A percentile compares a stretch with the other conserved stretches of the same genome.
Evolutionary conservation across 2,888 invertebrate genomes (phyloP).

Genomic region (Zhuqinia jingwanae): DNA sequence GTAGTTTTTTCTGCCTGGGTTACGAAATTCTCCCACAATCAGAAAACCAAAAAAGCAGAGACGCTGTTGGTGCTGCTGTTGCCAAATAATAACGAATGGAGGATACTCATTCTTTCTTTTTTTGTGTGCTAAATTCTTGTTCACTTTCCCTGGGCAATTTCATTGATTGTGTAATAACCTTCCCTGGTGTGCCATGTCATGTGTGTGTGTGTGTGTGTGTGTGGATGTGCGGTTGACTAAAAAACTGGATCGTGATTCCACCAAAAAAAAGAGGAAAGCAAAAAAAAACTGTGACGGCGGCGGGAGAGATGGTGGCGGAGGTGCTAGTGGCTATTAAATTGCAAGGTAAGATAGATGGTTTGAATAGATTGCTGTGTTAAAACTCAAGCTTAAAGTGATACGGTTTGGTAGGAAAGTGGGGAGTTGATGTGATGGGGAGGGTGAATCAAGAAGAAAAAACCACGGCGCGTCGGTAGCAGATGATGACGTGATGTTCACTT

Average conservation of each 20-base stretch:
- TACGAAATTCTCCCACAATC: constrained; percentile 12
- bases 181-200: no score
- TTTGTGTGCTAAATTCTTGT: constrained; percentile 11
- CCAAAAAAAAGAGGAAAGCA: background rate
- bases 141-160: constrained; percentile 26
- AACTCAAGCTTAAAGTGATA: constrained; percentile 9
- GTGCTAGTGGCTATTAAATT: background rate
- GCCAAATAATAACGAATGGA: constrained; percentile 8
- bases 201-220: background rate
- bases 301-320: no score
- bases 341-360: background rate
- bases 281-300: no score
- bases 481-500: constrained; percentile 5
- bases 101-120: background rate
- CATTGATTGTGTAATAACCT: constrained; percentile 34
- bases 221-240: background rate
- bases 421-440: no score
- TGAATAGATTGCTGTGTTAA: constrained; percentile 2
- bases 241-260: background rate
- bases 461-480: background rate
- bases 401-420: background rate
- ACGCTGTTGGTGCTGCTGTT: background rate
- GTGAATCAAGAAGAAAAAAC: background rate
- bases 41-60: no score
- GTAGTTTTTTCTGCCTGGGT: constrained; percentile 7